Base-by-base conservation (phyloP, 2,888 invertebrate species). In the Dexiosoma caninum region DNA sequence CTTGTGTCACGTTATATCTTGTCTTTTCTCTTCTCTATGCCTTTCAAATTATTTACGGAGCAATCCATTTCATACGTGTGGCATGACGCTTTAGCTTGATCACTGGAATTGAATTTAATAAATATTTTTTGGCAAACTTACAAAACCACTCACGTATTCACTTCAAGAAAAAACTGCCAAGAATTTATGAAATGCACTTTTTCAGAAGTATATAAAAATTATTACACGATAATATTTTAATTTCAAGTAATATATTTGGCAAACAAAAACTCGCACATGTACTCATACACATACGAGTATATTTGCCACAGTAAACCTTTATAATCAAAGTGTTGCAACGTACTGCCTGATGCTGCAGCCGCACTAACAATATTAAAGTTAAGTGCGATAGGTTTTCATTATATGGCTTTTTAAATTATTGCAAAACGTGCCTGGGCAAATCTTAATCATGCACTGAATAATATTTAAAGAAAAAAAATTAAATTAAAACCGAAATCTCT, bases 181-280 rank as follows among this genome's bases (percentile, higher is more conserved):
- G 64, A 55, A 70, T 70, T 40, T 16, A 49, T 55, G 21, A 57
- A 64, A 55, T 77, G 2, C 9, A 69, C 19, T 70, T 77, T 62
- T 69, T 32, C 55, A 70, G 70, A 55, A 70, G 69, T 55, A 46
- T 46, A 30, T 16, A 53, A 59, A 75, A 80, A 66, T 46, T 66
- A 80, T 71, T 75, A 76, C 75, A 60, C 53, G 70, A 79, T 79
- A 79, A 76, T 71, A 80, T 66, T 80, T 80, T 80, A 80, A 80
- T 80, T 80, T 80, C 21, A 66, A 32, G 70, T 23, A 60, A 80
- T 76, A 71, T 60, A 76, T 80, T 66, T 57, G 3, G n/a, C 4
- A 32, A 37, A 69, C 44, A 37, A 19, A 49, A 64, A 62, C 16
- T n/a, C 12, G 0, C n/a, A 35, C 23, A 14, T 6, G 12, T 21